Conservation (phyloP, 1,140 invertebrate genomes). For the Drosophila kanapiae region DNA sequence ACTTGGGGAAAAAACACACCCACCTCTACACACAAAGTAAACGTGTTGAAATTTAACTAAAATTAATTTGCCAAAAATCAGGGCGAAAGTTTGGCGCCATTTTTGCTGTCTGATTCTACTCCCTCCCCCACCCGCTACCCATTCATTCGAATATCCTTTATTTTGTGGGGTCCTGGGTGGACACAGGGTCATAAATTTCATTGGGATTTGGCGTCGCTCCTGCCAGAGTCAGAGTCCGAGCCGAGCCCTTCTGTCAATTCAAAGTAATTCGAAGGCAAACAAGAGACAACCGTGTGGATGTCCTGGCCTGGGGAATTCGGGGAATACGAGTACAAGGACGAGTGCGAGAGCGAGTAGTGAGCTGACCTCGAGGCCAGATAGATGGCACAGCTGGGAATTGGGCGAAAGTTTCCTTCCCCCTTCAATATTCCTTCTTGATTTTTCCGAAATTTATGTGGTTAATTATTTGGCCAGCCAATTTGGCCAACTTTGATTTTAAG, state of each 20-base stretch:
- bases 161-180: constrained; percentile 3
- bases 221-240: not conserved
- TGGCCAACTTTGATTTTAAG: not conserved
- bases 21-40: constrained; percentile 55
- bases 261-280: constrained; percentile 44
- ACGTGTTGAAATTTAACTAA: constrained; percentile 64
- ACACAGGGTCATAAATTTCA: constrained; percentile 49
- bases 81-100: constrained; percentile 51
- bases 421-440: not conserved
- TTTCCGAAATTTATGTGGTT: constrained; percentile 5
- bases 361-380: constrained; percentile 22
- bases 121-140: not conserved
- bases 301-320: constrained; percentile 17
- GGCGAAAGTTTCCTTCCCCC: not conserved
- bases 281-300: constrained; percentile 17
- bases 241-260: constrained; percentile 37
- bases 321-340: not conserved
- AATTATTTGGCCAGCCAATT: constrained; percentile 4
- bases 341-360: not conserved
- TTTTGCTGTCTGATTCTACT: constrained; percentile 55
- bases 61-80: constrained; percentile 68
- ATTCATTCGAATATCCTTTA: not conserved
- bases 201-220: constrained; percentile 24
- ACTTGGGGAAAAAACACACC: not conserved
- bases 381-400: constrained; percentile 41